phyloP scores from a whole-genome alignment of 37 sponge, comb jelly and placozoan genomes.

The Ephydatia muelleri region DNA sequence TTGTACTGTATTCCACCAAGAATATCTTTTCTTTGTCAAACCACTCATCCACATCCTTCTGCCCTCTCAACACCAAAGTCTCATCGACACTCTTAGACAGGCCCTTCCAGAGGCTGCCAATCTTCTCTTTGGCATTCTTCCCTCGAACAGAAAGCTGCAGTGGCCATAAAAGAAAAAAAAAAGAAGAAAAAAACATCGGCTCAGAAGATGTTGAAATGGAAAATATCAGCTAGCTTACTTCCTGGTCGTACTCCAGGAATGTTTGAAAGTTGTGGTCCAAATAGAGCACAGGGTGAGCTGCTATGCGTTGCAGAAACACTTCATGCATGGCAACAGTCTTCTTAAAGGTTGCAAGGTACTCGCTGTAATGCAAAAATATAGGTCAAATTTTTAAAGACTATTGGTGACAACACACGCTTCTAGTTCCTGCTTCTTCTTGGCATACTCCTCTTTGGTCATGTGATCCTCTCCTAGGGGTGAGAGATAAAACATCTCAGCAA shows the following conservation, averaged over 20 bases:
- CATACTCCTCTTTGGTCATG: conserved; percentile 95
- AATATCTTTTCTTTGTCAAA: conserved; percentile 85
- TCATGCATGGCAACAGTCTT: conserved; percentile 99
- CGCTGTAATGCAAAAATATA: conserved; percentile 60
- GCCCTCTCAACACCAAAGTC: conserved; percentile 65
- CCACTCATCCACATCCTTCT: conserved; percentile 89
- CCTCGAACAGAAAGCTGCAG: conserved; percentile 82
- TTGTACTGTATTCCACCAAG: conserved; percentile 67
- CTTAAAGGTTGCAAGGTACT: conserved; percentile 97
- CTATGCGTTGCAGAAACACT: conserved; percentile 87
- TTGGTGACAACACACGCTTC: conserved; percentile 81
- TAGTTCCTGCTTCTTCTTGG: conserved; percentile 95
- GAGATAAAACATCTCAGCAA: neutral
- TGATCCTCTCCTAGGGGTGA: conserved; percentile 72
- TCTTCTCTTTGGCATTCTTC: conserved; percentile 89
- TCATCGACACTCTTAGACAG: conserved; percentile 94
- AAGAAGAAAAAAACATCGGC: neutral
- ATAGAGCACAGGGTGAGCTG: conserved; percentile 79
- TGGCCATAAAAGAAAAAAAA: neutral
- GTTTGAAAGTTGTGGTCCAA: conserved; percentile 86
- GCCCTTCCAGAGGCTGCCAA: conserved; percentile 87
- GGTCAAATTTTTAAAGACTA: too few relatives aligned
- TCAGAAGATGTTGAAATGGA: neutral
- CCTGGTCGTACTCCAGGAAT: conserved; percentile 93
- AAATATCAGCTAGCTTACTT: conserved; percentile 55